Base-by-base conservation (phyloP, 1,140 invertebrate species). In the Conus ventricosus region DNA sequence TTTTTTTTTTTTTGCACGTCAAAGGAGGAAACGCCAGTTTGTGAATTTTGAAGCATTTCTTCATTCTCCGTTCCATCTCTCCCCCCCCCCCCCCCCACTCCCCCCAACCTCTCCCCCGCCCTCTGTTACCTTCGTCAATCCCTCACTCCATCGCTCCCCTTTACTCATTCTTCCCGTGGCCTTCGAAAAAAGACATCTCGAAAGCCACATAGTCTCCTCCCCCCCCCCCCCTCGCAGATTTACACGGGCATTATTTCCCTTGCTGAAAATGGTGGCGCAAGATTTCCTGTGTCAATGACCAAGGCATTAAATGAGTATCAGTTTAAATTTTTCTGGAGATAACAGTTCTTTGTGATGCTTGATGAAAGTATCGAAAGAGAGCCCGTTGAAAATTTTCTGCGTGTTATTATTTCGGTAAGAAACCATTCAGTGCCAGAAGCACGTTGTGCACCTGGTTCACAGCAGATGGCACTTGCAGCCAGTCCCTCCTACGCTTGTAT, bases 201-300 rank as follows among this genome's bases (percentile, higher is more conserved):
- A 39, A 39, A 39, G 39, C 39, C 39, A 39, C 39, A 39, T 39
- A 39, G 39, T 39, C 71, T 1, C 71, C n/a, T 6, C n/a, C 20
- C 15, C 71, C n/a, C n/a, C n/a, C 71, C 76, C 23, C 13, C 11
- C 25, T 13, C 13, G 25, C 76, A 80, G 13, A 25, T 80, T 27
- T 39, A 13, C 13, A 10, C 13, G 76, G 10, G 51, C 20, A 81
- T 23, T 23, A 81, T 6, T 54, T 23, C 17, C 80, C 80, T 81
- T 51, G 27, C 80, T 7, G 6, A 81, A 51, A 81, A 81, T 81
- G 80, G 80, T 81, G 80, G 80, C 80, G 80, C 80, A 81, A 54
- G 80, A 13, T 54, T 81, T 81, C 39, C 25, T 54, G 39, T 51
- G 80, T 81, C 80, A 81, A 81, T 81, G 80, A 53, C 6, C 80